phyloP scores from a whole-genome alignment of 2,888 invertebrate genomes.

The Pandemis heparana region DNA sequence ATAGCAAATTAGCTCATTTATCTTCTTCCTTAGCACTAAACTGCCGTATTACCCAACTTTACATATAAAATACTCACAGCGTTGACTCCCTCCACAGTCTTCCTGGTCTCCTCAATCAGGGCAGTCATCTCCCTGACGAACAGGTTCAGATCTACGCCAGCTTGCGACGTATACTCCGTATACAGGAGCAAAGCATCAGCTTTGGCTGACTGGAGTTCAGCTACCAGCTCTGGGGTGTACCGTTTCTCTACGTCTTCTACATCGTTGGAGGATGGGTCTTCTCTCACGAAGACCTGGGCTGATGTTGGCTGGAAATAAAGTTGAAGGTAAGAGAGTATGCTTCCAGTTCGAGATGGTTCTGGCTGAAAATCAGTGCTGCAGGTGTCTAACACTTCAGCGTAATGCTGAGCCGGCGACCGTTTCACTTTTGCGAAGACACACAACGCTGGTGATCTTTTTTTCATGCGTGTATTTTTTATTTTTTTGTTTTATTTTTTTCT shows the following conservation, averaged over 20 bases:
- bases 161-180: slow-evolving; percentile 68
- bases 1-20: too few species aligned
- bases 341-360: too few species aligned
- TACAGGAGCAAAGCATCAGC: slow-evolving; percentile 68
- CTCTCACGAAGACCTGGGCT: slow-evolving; percentile 43
- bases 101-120: slow-evolving; percentile 56
- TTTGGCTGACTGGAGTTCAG: slow-evolving; percentile 60
- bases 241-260: slow-evolving; percentile 59
- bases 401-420: too few species aligned
- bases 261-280: slow-evolving; percentile 49
- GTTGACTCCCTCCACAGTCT: slow-evolving; percentile 47
- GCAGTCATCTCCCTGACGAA: slow-evolving; percentile 66
- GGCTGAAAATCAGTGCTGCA: too few species aligned
- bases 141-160: slow-evolving; percentile 62
- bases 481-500: too few species aligned
- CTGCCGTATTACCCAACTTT: background rate
- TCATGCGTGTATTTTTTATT: too few species aligned
- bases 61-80: slow-evolving; percentile 59
- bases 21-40: too few species aligned
- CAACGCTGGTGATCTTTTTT: too few species aligned
- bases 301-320: slow-evolving; percentile 50
- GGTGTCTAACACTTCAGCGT: too few species aligned
- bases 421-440: too few species aligned
- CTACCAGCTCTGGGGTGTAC: slow-evolving; percentile 60
- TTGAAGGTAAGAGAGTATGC: too few species aligned